These are phyloP conservation scores for Lethenteron camtschaticum DNA, from an alignment of 2,113 vertebrate genomes.

Conservation along the genomic window DNA sequence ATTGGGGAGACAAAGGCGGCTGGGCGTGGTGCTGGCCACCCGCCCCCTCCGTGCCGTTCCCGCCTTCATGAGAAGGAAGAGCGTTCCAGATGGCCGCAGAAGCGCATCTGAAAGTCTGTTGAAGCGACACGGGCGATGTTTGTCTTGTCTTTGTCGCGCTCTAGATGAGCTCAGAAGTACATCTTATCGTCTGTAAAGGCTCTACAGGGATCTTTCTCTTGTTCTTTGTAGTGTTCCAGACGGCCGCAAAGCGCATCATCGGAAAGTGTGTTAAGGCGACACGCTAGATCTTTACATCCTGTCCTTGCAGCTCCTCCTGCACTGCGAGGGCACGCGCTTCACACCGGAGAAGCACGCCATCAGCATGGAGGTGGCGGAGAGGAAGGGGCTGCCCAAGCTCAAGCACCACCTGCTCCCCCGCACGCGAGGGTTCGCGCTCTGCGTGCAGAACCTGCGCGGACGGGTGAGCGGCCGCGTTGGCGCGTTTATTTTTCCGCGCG, in stretches of 20 bases:
- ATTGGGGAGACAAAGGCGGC: too few species aligned
- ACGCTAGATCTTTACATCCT: slow-evolving; percentile 4
- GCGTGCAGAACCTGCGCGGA: slow-evolving; percentile 66
- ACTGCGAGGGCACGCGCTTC: slow-evolving; percentile 82
- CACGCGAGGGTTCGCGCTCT: slow-evolving; percentile 75
- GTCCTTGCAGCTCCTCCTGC: slow-evolving; percentile 56
- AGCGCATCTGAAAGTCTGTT: too few species aligned
- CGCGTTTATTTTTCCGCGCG: too few species aligned
- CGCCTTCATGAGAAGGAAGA: too few species aligned
- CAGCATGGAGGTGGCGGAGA: slow-evolving; percentile 83
- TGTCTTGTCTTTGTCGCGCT: neutral
- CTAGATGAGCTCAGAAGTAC: neutral
- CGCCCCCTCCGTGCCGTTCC: too few species aligned
- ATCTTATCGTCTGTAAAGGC: neutral
- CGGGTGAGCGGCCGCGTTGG: slow-evolving; percentile 29
- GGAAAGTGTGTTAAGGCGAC: neutral
- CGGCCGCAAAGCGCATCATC: neutral
- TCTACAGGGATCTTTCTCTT: neutral
- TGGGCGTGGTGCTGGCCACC: too few species aligned
- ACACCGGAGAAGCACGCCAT: slow-evolving; percentile 69
- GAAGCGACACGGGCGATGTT: too few species aligned
- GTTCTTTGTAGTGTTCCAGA: too few species aligned
- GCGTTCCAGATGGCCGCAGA: too few species aligned
- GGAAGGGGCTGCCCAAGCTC: slow-evolving; percentile 71
- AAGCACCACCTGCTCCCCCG: slow-evolving; percentile 80